Evolutionary conservation across 2,888 invertebrate species (phyloP), one percentile per base, ranked within the genome.

Genomic region (Lithophane ornitopus): DNA sequence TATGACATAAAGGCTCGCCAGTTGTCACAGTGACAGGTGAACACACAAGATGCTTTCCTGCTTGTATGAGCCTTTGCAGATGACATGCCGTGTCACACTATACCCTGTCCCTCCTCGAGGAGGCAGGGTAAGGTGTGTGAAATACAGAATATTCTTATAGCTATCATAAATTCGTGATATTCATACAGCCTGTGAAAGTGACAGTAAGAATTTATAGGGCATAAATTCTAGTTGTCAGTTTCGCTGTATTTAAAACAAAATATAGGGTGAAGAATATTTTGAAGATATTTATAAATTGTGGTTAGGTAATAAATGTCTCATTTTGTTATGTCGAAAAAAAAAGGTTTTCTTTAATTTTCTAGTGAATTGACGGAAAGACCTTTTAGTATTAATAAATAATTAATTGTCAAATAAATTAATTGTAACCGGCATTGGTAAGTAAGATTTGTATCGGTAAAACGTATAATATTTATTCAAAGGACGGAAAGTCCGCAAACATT

Each of bases 1-100:
- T 71, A 26, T 46, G 39, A 28, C 71, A 84, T 70, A 80, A 84
- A 80, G 65, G 58, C 52, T 71, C 34, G 49, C 34, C 22, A 41
- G 84, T 62, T 52, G 58, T 39, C 46, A 46, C 59, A 41, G 52
- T 62, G 81, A 69, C 74, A 70, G 19, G 62, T 39, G 59, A 22
- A 49, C 74, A 69, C 59, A 69, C 70, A 61, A 82, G 70, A 46
- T 39, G 56, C 16, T 65, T 68, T 39, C 22, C 49, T 34, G 41
- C 26, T 14, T 14, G 39, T 74, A 49, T 67, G 58, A 63, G 49
- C 34, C 67, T 70, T 66, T 74, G 41, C 19, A 68, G 56, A n/a
- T 72, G 65, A 28, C 73, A 65, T 65, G n/a, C 19, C 22, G 4
- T 74, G 81, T 39, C 68, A 68, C 72, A 72, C 72, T 78, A 59